Base-by-base conservation (phyloP, 2,888 invertebrate species). In the Sarcophaga caerulescens region DNA sequence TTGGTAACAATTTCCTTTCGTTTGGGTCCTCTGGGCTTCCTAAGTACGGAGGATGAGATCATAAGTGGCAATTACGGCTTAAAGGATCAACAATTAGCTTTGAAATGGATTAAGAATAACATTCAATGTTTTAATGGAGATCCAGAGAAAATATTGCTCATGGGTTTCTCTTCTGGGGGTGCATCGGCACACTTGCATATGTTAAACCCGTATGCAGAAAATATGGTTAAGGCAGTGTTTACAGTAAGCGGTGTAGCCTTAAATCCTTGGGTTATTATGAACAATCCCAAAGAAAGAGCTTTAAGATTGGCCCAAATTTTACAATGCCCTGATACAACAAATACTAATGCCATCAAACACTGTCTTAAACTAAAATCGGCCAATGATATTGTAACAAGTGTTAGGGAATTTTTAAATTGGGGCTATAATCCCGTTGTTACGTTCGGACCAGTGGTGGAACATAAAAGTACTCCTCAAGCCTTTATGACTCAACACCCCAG, bases 141-240 rank as follows among this genome's bases (percentile, higher is more conserved):
- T 88, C 91, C 90, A 0, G 87, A 91, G 0, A 89, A 88, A 35
- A 93, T 94, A 0, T 94, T 94, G 1, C 89, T 94, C 71, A 93
- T 94, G 81, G 94, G 94, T 2, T 93, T 94, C 88, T 94, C 94
- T 88, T 94, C 93, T 10, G 94, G 94, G 0, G 93, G 92, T 3
- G 92, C 92, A 8, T 92, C 93, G 45, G 92, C 93, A 2, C 94
- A 94, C 80, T 90, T 94, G 89, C 94, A 94, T 85, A 90, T 94
- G 87, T 76, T 94, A n/a, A 94, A 93, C 17, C 91, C 92, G 21
- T 84, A 89, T 17, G 93, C 94, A 3, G 89, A 90, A 88, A 92
- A 60, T 44, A 23, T 94, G 4, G 94, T 94, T 82, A 92, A 93
- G 70, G 89, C 91, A 23, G 94, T 92, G 2, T 94, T 94, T 52